A percentile compares a stretch with the other conserved stretches of the same genome.
Conservation (phyloP, 2,888 invertebrate species). For the Drosophila neotestacea region DNA sequence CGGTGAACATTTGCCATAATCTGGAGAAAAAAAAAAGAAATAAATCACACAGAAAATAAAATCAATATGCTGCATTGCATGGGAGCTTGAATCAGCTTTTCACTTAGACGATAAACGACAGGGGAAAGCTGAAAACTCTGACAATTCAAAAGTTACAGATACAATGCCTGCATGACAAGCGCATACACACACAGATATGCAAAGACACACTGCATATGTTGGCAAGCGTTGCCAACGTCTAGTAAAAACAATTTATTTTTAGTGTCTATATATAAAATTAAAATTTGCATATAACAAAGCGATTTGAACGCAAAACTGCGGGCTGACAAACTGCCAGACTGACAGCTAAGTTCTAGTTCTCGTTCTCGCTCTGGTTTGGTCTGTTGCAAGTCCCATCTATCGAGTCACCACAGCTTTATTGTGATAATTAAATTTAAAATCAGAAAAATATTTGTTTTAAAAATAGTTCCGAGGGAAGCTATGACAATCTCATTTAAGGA, state of each 20-base stretch:
- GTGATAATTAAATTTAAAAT: too few relatives aligned
- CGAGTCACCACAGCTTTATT: neutral
- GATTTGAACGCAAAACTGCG: conserved; percentile 29
- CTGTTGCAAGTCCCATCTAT: neutral
- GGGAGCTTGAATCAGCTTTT: conserved; percentile 38
- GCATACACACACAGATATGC: neutral
- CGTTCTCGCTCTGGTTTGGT: neutral
- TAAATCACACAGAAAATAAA: conserved; percentile 25
- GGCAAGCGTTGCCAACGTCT: conserved; percentile 64
- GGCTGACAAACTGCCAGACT: conserved; percentile 31
- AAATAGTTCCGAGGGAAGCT: too few relatives aligned
- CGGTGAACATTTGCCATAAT: conserved; percentile 30
- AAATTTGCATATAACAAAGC: conserved; percentile 63
- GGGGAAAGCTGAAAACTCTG: conserved; percentile 27
- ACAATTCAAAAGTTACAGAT: conserved; percentile 37
- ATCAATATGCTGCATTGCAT: conserved; percentile 70
- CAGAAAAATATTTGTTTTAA: too few relatives aligned
- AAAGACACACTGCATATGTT: conserved; percentile 4
- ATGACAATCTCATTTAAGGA: too few relatives aligned
- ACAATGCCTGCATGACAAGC: conserved; percentile 55
- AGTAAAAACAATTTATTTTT: conserved; percentile 72
- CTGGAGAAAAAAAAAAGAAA: conserved; percentile 15
- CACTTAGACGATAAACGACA: conserved; percentile 41
- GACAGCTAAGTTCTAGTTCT: neutral
- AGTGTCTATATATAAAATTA: conserved; percentile 70